Conservation (phyloP, 2,797 vertebrate species). For the Cottoperca gobio region DNA sequence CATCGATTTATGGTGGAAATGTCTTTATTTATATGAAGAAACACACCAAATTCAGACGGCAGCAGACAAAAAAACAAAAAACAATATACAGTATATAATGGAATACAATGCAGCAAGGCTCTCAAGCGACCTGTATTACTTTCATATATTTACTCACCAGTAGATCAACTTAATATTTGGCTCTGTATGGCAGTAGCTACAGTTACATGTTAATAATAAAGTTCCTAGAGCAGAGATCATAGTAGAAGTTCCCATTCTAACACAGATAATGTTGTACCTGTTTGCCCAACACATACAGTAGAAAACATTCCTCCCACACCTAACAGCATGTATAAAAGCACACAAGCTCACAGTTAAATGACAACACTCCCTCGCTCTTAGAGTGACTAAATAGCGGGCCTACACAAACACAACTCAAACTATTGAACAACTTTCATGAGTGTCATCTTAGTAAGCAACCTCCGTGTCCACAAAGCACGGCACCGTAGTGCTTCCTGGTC, state of each 20-base stretch:
- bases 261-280: background rate
- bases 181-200: background rate
- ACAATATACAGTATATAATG: too few relatives aligned
- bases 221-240: background rate
- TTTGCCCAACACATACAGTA: background rate
- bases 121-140: too few relatives aligned
- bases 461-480: slow-evolving; percentile 31
- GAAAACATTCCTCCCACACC: background rate
- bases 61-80: background rate
- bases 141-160: too few relatives aligned
- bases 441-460: slow-evolving; percentile 41
- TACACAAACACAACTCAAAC: slow-evolving; percentile 41
- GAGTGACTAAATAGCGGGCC: slow-evolving; percentile 29
- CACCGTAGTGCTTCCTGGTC: slow-evolving; percentile 29
- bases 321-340: slow-evolving; percentile 4
- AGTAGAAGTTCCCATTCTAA: background rate
- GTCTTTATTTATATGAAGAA: background rate
- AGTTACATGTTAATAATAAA: background rate
- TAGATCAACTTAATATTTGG: background rate
- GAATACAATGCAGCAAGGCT: too few relatives aligned
- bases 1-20: background rate
- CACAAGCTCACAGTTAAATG: slow-evolving; percentile 53
- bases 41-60: background rate
- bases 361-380: slow-evolving; percentile 37
- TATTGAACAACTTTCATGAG: slow-evolving; percentile 1